phyloP scores from a whole-genome alignment of 2,113 vertebrate species.

The Myotis lucifugus region DNA sequence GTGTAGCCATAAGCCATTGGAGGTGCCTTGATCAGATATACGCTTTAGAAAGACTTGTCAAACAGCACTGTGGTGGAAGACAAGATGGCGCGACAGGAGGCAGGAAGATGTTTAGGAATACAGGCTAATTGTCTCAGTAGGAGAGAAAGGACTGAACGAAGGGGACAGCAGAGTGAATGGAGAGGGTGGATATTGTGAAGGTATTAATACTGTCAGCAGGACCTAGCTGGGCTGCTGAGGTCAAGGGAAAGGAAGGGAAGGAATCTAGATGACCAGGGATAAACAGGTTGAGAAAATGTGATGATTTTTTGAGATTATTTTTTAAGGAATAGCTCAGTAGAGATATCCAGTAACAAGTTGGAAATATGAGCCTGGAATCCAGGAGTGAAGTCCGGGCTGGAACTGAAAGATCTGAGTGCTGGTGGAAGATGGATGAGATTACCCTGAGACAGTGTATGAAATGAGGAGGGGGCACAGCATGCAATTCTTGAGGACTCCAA shows the following conservation, averaged over 20 bases:
- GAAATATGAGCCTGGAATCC: background rate
- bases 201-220: background rate
- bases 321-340: background rate
- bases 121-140: background rate
- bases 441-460: background rate
- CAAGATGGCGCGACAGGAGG: background rate
- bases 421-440: background rate
- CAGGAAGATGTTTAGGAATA: background rate
- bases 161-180: background rate
- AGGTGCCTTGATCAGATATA: background rate
- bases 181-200: background rate
- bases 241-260: background rate
- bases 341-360: background rate
- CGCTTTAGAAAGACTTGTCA: background rate
- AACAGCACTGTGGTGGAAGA: background rate
- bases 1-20: background rate
- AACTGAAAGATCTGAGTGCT: background rate
- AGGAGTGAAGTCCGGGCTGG: background rate
- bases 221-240: background rate
- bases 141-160: conserved; percentile 14
- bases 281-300: background rate
- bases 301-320: background rate
- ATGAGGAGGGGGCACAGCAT: background rate
- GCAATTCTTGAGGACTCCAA: background rate
- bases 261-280: background rate